These are phyloP conservation scores for Lanius ludovicianus DNA, from an alignment of 2,113 vertebrate genomes.

Conservation along the genomic window DNA sequence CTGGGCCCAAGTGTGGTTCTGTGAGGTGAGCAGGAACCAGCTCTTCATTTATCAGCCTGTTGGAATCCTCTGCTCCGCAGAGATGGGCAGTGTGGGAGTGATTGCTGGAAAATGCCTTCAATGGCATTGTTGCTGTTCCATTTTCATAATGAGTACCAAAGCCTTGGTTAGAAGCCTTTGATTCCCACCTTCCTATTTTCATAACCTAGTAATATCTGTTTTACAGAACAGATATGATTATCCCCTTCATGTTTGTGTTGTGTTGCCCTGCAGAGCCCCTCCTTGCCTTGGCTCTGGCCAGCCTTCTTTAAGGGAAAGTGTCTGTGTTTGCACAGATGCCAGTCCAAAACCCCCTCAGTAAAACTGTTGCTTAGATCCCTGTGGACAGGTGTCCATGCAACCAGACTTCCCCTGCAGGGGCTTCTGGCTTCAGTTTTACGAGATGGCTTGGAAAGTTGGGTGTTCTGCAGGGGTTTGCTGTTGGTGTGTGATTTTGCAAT, in stretches of 20 bases:
- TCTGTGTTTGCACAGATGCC: background rate
- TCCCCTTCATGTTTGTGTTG: background rate
- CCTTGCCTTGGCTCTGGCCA: accelerated
- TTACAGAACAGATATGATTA: background rate
- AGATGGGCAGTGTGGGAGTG: background rate
- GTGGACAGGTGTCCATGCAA: accelerated
- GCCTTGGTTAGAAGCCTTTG: background rate
- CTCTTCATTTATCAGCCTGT: background rate
- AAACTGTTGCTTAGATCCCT: background rate
- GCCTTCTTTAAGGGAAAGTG: background rate
- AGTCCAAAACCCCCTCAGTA: background rate
- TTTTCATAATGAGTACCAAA: background rate
- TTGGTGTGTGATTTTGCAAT: background rate
- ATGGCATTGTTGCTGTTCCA: accelerated
- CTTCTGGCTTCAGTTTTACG: background rate
- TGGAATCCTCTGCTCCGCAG: background rate
- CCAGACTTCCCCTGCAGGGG: background rate
- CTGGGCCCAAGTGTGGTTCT: background rate
- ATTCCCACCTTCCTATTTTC: background rate
- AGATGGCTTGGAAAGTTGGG: background rate
- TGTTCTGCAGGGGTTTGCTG: background rate
- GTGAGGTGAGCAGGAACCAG: background rate
- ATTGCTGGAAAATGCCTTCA: background rate
- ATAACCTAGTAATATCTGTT: background rate
- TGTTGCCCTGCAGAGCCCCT: background rate